These are phyloP conservation scores for Protaetia brevitarsis DNA, from an alignment of 1,140 invertebrate genomes.

Conservation along the genomic window DNA sequence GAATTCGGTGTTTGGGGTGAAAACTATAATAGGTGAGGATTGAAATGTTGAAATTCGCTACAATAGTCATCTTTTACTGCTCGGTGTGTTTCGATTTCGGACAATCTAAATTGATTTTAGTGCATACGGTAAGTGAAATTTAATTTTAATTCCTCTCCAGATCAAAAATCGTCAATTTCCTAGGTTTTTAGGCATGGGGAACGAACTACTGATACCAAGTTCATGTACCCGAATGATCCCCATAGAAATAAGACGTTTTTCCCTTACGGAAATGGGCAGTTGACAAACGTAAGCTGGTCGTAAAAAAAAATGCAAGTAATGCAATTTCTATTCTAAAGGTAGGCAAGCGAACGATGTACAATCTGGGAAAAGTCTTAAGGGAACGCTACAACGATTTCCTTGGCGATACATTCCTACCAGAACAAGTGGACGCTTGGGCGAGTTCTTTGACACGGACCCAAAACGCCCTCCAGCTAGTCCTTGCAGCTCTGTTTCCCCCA, in stretches of 20 bases:
- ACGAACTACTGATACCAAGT: conserved; percentile 62
- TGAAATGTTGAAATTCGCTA: too few species aligned
- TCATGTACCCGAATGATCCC: conserved; percentile 64
- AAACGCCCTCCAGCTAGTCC: conserved; percentile 49
- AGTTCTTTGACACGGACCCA: conserved; percentile 59
- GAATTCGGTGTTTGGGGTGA: too few species aligned
- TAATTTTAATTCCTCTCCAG: background rate
- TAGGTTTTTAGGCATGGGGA: conserved; percentile 76
- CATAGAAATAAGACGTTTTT: conserved; percentile 58
- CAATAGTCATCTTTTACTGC: too few species aligned
- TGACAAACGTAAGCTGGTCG: conserved; percentile 16
- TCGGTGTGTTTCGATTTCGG: background rate
- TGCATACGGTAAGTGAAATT: conserved; percentile 9
- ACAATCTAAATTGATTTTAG: background rate
- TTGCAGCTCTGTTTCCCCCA: conserved; percentile 47
- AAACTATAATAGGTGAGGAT: too few species aligned
- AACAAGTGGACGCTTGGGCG: conserved; percentile 52
- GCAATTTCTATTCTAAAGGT: conserved; percentile 9
- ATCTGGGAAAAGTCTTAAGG: conserved; percentile 1
- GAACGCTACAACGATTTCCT: background rate
- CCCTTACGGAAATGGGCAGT: conserved; percentile 56
- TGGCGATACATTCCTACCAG: conserved; percentile 34
- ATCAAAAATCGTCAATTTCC: background rate
- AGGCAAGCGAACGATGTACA: background rate
- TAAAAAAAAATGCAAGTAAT: background rate